These are phyloP conservation scores for Channallabes apus DNA, from an alignment of 2,797 vertebrate genomes.

Conservation along the genomic window DNA sequence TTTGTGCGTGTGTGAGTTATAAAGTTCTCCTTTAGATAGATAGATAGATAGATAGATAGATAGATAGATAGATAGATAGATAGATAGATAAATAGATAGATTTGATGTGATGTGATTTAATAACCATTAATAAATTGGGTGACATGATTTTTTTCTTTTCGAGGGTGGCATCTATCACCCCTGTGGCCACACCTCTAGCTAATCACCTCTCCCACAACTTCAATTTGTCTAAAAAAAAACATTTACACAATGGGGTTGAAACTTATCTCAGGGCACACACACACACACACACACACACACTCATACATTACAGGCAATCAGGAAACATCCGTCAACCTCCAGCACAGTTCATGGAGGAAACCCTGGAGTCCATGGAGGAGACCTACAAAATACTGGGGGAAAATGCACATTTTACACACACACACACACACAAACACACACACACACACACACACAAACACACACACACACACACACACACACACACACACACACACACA, in stretches of 20 bases:
- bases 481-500: too few relatives aligned
- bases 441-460: neutral
- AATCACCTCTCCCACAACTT: neutral
- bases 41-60: neutral
- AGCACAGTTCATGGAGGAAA: too few relatives aligned
- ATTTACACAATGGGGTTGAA: too few relatives aligned
- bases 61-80: neutral
- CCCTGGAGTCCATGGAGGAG: too few relatives aligned
- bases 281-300: too few relatives aligned
- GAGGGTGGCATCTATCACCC: neutral
- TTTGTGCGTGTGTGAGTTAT: too few relatives aligned
- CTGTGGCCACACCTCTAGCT: neutral
- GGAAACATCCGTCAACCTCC: too few relatives aligned
- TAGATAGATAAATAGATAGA: too few relatives aligned
- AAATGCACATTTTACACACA: neutral
- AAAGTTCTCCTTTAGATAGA: neutral
- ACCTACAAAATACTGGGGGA: neutral
- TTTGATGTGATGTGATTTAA: neutral
- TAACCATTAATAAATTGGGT: neutral
- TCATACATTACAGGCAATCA: too few relatives aligned
- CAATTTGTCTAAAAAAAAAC: neutral
- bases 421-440: too few relatives aligned
- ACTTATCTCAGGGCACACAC: too few relatives aligned
- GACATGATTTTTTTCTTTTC: neutral
- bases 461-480: too few relatives aligned